Conservation (phyloP, 1,140 invertebrate species). For the Anagrus nilaparvatae region DNA sequence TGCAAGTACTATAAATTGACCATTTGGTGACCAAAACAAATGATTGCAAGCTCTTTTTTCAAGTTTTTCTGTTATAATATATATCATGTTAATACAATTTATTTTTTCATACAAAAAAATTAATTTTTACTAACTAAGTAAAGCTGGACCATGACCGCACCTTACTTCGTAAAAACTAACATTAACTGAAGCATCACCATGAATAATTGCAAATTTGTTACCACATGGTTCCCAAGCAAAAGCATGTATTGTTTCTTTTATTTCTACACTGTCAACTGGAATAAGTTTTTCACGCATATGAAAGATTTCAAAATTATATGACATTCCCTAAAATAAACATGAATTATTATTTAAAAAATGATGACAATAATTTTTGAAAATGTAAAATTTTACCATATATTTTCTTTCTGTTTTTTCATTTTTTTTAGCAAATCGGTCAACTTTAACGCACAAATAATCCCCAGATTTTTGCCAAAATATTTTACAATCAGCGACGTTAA, state of each 20-base stretch:
- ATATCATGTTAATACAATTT: conserved; percentile 14
- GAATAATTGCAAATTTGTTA: conserved; percentile 91
- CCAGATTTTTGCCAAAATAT: conserved; percentile 99
- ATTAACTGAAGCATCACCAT: conserved; percentile 83
- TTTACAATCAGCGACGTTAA: conserved; percentile 96
- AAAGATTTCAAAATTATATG: conserved; percentile 99
- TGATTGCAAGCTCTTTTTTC: conserved; percentile 89
- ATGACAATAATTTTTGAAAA: conserved; percentile 1
- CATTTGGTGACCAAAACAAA: conserved; percentile 92
- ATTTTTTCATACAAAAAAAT: conserved; percentile 37
- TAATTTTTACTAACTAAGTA: conserved; percentile 56
- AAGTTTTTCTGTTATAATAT: conserved; percentile 56
- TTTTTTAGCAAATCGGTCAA: conserved; percentile 93
- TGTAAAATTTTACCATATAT: conserved; percentile 62
- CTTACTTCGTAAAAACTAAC: conserved; percentile 93
- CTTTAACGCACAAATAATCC: conserved; percentile 97
- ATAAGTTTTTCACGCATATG: conserved; percentile 97
- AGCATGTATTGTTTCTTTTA: conserved; percentile 84
- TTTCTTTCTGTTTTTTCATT: conserved; percentile 85
- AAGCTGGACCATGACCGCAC: conserved; percentile 73
- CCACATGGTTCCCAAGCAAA: conserved; percentile 99
- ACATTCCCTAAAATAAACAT: conserved; percentile 64
- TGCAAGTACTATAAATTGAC: conserved; percentile 91
- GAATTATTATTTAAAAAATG: conserved; percentile 7
- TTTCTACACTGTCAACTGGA: conserved; percentile 94